Evolutionary conservation across 2,113 vertebrate species (phyloP), one percentile per base, ranked within the genome.

Genomic region (Pogonocichla stellata): DNA sequence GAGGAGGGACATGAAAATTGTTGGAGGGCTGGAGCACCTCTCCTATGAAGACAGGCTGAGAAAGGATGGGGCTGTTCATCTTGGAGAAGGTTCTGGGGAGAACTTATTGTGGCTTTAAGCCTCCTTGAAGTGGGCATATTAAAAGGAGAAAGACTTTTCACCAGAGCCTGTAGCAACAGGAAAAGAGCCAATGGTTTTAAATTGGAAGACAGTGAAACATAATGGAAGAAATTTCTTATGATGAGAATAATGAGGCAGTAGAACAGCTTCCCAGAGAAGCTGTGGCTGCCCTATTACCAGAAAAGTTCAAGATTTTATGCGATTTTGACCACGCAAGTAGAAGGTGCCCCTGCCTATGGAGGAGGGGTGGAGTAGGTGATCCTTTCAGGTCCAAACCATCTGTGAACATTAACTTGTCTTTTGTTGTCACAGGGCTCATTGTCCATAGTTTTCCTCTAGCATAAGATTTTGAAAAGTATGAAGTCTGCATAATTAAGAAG

Each of bases 1-100:
- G 31, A 58, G 31, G 31, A 36, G 19, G 22, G 29, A 19, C n/a
- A 36, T 0, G 0, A 11, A 83, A n/a, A n/a, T 38, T 5, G 9
- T 19, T 29, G 14, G 25, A 22, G 18, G 26, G 3, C 18, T 80
- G 34, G 26, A 85, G 3, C 45, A 33, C 4, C 2, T 71, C 9
- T 75, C 5, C 13, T 56, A 0, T 24, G 13, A 17, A 50, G 42
- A 33, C 2, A 65, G 9, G 6, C 28, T 61, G 36, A 51, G 29
- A 66, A 18, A n/a, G 16, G 19, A 7, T 57, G 16, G 15, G 1
- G 3, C 33, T 89, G 15, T n/a, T 78, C 48, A 89, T 19, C 17
- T 29, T 61, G 25, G 11, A 61, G 22, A 60, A 60, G 28, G n/a
- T 23, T 70, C 45, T 18, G 10, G 14, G 19, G 36, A 66, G 20